phyloP scores from a whole-genome alignment of 2,888 invertebrate species.

The Yponomeuta cagnagella region DNA sequence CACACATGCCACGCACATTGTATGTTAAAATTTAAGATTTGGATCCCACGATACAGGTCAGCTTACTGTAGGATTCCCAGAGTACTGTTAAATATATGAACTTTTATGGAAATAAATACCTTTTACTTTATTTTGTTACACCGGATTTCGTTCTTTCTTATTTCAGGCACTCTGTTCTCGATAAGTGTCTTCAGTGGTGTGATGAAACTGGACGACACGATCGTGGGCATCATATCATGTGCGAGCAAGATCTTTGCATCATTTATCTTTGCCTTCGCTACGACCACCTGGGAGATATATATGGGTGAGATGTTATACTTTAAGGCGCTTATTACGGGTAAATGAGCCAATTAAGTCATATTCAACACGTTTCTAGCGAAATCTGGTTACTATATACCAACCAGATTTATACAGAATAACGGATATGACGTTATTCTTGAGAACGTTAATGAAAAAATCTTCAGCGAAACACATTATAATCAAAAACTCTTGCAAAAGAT shows the following conservation, averaged over 20 bases:
- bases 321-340: background rate
- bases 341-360: no score
- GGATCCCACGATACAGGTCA: no score
- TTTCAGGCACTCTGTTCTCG: conserved; percentile 84
- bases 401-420: background rate
- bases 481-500: no score
- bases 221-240: conserved; percentile 88
- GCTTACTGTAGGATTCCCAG: no score
- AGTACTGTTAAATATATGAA: no score
- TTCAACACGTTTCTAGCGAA: background rate
- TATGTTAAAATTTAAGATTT: no score
- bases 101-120: no score
- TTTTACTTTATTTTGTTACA: background rate
- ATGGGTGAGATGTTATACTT: conserved; percentile 70
- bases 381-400: background rate
- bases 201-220: conserved; percentile 87
- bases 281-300: conserved; percentile 85
- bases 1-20: no score
- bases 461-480: no score
- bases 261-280: conserved; percentile 89
- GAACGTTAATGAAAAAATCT: no score
- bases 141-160: conserved; percentile 2
- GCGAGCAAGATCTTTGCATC: conserved; percentile 90
- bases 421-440: background rate
- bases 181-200: conserved; percentile 88